Evolutionary conservation across 2,888 invertebrate species (phyloP).

Genomic region (Lacanobia wlatinum): DNA sequence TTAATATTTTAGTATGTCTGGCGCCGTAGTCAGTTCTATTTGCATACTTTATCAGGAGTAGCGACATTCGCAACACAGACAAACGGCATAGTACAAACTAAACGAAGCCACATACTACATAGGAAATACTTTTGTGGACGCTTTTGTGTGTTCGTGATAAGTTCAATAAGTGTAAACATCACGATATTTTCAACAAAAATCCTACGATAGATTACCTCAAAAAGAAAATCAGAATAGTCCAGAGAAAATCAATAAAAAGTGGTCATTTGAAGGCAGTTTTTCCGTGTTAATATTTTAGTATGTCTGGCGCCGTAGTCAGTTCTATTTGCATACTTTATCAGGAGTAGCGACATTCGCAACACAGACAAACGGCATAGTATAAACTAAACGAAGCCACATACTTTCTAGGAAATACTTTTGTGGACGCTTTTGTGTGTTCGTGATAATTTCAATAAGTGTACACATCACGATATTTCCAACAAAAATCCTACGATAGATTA

Average conservation of each 20-base stretch:
- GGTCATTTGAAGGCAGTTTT: conserved; percentile 61
- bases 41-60: not conserved
- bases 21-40: not conserved
- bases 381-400: not conserved
- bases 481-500: not conserved
- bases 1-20: conserved; percentile 16
- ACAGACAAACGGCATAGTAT: too few relatives aligned
- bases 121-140: not conserved
- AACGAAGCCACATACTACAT: not conserved
- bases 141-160: not conserved
- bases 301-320: not conserved
- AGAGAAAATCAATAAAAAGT: conserved; percentile 67
- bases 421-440: not conserved
- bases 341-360: not conserved
- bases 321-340: not conserved
- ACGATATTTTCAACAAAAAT: too few relatives aligned
- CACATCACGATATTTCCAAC: too few relatives aligned
- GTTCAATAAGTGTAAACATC: too few relatives aligned
- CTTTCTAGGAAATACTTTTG: not conserved
- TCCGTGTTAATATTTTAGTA: conserved; percentile 13
- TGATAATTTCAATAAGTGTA: too few relatives aligned
- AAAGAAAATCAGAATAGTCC: not conserved
- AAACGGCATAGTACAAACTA: not conserved
- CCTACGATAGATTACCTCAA: not conserved
- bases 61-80: too few relatives aligned